A percentile compares a stretch with the other conserved stretches of the same genome.
Evolutionary conservation across 2,113 vertebrate genomes (phyloP).

Genomic region (Canis aureus): DNA sequence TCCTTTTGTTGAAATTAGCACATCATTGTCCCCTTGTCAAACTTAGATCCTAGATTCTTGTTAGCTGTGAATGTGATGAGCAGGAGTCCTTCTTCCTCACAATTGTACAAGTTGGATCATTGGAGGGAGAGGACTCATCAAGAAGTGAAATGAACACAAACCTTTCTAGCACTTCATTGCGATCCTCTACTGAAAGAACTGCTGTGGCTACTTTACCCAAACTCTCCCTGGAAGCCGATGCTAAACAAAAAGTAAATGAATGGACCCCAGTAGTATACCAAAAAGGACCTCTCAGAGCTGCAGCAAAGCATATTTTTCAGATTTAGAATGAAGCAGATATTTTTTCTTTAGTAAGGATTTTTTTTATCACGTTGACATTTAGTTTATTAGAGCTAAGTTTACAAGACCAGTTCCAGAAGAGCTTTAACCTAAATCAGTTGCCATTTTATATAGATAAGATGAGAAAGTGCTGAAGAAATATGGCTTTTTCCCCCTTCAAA

Average conservation of each 20-base stretch:
- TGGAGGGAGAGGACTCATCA: background rate
- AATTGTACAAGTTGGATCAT: background rate
- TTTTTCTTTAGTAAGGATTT: constrained; percentile 47
- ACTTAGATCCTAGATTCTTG: background rate
- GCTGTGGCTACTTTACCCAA: background rate
- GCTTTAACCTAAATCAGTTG: constrained; percentile 62
- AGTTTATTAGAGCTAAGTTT: constrained; percentile 74
- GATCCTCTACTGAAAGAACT: background rate
- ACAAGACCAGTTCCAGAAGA: constrained; percentile 65
- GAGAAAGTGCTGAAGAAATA: constrained; percentile 64
- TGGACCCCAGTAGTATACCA: background rate
- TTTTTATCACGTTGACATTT: constrained; percentile 74
- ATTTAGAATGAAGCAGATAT: constrained; percentile 7
- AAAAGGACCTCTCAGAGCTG: background rate
- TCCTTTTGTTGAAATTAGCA: background rate
- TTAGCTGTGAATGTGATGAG: background rate
- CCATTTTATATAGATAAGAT: constrained; percentile 72
- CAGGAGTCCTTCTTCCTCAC: background rate
- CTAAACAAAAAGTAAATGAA: constrained; percentile 16
- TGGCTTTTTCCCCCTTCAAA: background rate
- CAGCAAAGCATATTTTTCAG: constrained; percentile 49
- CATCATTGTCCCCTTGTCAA: background rate
- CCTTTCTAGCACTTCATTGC: background rate
- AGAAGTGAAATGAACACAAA: background rate
- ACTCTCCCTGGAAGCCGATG: background rate